phyloP scores from a whole-genome alignment of 2,113 vertebrate genomes.

The Rhipidura dahli region DNA sequence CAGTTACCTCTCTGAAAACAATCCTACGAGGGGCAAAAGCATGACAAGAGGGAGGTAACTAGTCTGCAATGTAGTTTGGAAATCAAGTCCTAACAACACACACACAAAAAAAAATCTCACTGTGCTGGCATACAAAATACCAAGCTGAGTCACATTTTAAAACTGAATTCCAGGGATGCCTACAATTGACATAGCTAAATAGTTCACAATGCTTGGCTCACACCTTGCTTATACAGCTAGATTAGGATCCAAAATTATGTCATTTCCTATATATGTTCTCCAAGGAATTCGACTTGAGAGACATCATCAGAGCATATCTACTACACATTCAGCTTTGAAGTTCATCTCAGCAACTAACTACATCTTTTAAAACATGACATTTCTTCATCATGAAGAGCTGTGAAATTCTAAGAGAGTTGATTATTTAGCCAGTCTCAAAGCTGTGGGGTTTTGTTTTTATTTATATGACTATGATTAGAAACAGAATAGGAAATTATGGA shows the following conservation, averaged over 20 bases:
- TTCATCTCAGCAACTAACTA: background rate
- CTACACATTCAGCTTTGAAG: background rate
- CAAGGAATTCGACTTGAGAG: background rate
- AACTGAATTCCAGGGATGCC: slow-evolving; percentile 23
- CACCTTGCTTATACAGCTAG: background rate
- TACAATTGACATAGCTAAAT: background rate
- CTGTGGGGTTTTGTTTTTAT: background rate
- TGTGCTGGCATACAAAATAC: background rate
- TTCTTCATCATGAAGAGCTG: background rate
- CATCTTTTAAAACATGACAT: background rate
- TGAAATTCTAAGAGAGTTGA: background rate
- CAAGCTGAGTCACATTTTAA: slow-evolving; percentile 1
- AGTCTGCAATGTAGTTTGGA: background rate
- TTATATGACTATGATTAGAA: background rate
- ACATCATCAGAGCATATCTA: background rate
- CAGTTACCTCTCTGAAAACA: background rate
- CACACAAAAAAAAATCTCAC: background rate
- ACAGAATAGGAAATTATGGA: background rate
- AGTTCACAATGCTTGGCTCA: background rate
- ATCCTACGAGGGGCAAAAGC: background rate
- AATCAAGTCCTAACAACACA: background rate
- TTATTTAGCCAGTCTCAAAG: background rate
- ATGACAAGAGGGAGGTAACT: background rate
- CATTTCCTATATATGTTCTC: background rate
- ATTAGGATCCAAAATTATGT: background rate